Conservation (phyloP, 2,888 invertebrate species). For the Galerucella nymphaeae region DNA sequence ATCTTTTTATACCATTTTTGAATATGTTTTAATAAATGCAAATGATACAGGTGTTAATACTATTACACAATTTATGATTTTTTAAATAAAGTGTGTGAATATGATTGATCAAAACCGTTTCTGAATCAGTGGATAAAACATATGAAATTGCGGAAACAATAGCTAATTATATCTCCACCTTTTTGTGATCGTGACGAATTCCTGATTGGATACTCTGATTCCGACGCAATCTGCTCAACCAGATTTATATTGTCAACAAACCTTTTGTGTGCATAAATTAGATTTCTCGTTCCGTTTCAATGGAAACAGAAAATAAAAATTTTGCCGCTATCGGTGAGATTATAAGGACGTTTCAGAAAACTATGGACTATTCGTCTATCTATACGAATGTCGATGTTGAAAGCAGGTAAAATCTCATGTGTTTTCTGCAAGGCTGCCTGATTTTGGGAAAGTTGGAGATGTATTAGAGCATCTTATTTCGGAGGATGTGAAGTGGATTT, state of each 20-base stretch:
- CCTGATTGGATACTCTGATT: conserved; percentile 11
- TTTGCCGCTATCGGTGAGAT: conserved; percentile 6
- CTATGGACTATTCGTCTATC: background rate
- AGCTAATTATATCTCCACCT: background rate
- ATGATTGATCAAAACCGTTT: too few species aligned
- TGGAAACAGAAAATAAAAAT: conserved; percentile 21
- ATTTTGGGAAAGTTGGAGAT: too few species aligned
- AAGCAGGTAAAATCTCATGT: background rate
- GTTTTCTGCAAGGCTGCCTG: too few species aligned
- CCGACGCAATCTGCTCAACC: conserved; percentile 18
- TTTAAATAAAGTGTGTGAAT: too few species aligned
- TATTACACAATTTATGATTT: too few species aligned
- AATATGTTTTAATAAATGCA: too few species aligned
- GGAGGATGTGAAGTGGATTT: too few species aligned
- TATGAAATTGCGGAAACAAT: too few species aligned
- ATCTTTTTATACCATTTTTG: too few species aligned
- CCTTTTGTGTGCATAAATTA: conserved; percentile 32
- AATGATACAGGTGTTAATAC: too few species aligned
- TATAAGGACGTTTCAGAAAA: background rate
- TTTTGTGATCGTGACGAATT: conserved; percentile 13
- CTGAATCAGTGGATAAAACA: too few species aligned
- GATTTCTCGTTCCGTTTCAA: conserved; percentile 27
- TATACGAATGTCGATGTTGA: background rate
- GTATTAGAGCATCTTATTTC: too few species aligned
- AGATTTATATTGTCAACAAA: conserved; percentile 34